A percentile compares a stretch with the other conserved stretches of the same genome.
Conservation (phyloP, 2,888 invertebrate species). For the Phrixothrix hirtus region DNA sequence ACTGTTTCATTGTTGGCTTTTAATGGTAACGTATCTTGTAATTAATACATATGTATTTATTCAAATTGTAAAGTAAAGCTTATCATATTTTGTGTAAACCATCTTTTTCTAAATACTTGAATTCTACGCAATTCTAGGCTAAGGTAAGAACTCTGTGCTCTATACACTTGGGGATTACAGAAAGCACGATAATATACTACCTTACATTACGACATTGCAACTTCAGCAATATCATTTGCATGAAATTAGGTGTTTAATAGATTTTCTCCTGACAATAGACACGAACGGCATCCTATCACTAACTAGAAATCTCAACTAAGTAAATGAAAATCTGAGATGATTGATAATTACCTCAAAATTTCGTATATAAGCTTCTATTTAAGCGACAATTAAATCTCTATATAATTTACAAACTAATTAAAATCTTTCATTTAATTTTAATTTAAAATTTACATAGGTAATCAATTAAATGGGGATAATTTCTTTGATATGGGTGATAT, state of each 20-base stretch:
- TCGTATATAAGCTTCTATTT: neutral
- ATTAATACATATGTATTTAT: constrained; percentile 49
- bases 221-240: constrained; percentile 14
- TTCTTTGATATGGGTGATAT: too few relatives aligned
- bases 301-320: neutral
- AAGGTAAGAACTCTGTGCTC: too few relatives aligned
- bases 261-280: constrained; percentile 17
- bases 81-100: constrained; percentile 56
- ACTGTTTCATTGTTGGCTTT: constrained; percentile 49
- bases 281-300: neutral
- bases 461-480: too few relatives aligned
- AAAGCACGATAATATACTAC: constrained; percentile 7
- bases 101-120: too few relatives aligned
- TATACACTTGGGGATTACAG: too few relatives aligned
- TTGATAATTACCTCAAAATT: neutral
- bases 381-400: neutral
- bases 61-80: constrained; percentile 56
- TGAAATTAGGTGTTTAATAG: constrained; percentile 22
- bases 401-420: neutral
- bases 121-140: too few relatives aligned
- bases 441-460: too few relatives aligned
- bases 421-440: too few relatives aligned
- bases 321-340: neutral
- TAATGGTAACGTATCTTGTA: constrained; percentile 52
- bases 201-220: constrained; percentile 7